phyloP scores from a whole-genome alignment of 2,888 invertebrate species.

The Macaria liturata region DNA sequence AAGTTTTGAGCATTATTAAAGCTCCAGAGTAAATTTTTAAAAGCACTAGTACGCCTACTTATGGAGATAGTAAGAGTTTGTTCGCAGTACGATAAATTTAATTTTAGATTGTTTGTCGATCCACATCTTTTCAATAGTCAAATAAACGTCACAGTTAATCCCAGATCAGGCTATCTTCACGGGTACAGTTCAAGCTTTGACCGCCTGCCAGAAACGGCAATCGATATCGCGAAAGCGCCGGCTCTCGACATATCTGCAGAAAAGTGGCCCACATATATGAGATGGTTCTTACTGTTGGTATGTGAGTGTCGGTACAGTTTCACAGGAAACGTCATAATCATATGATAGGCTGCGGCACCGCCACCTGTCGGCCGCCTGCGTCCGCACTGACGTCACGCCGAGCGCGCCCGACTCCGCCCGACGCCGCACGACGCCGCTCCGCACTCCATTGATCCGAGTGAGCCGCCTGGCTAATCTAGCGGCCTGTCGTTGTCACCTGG shows the following conservation, averaged over 20 bases:
- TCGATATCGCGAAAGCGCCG: too few relatives aligned
- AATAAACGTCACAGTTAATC: too few relatives aligned
- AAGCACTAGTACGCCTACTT: constrained; percentile 8
- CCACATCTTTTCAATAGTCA: too few relatives aligned
- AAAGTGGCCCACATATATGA: too few relatives aligned
- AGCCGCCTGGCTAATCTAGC: constrained; percentile 55
- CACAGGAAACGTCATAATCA: constrained; percentile 79
- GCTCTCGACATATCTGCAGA: too few relatives aligned
- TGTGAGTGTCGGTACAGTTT: constrained; percentile 34
- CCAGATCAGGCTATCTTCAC: too few relatives aligned
- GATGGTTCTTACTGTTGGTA: constrained; percentile 1
- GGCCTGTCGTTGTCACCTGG: constrained; percentile 33
- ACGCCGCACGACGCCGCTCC: constrained; percentile 49
- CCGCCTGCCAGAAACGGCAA: too few relatives aligned
- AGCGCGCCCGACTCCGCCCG: constrained; percentile 49
- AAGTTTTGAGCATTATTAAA: constrained; percentile 25
- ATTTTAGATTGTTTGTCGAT: too few relatives aligned
- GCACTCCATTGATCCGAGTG: constrained; percentile 68
- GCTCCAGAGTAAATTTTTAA: constrained; percentile 14
- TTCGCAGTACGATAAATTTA: too few relatives aligned
- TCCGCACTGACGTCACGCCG: constrained; percentile 75
- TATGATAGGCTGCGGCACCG: constrained; percentile 78
- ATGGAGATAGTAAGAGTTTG: neutral
- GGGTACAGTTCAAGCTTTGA: too few relatives aligned
- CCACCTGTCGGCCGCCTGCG: constrained; percentile 82